phyloP scores from a whole-genome alignment of 2,888 invertebrate genomes.

The Tenthredo livida region DNA sequence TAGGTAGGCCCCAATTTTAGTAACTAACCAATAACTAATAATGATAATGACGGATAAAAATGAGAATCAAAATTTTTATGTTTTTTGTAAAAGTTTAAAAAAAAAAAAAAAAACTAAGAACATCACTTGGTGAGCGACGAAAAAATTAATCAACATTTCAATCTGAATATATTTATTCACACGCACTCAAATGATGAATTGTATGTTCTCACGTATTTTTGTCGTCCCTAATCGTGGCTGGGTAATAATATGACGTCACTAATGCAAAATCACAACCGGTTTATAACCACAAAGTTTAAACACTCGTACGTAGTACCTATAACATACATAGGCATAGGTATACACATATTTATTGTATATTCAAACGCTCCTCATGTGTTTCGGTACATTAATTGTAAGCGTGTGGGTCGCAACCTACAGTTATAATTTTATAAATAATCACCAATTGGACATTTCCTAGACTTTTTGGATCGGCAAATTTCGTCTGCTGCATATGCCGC shows the following conservation, averaged over 20 bases:
- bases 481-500: slow-evolving; percentile 10
- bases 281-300: slow-evolving; percentile 54
- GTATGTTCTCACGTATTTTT: slow-evolving; percentile 62
- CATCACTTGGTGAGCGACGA: not conserved
- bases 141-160: not conserved
- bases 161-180: not conserved
- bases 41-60: not conserved
- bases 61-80: not conserved
- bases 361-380: not conserved
- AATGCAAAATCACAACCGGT: slow-evolving; percentile 76
- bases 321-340: not conserved
- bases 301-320: not conserved
- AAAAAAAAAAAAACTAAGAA: not conserved
- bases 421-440: slow-evolving; percentile 19
- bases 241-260: slow-evolving; percentile 75
- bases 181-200: slow-evolving; percentile 12
- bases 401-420: slow-evolving; percentile 29
- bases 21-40: not conserved
- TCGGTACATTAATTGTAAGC: not conserved
- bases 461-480: not conserved
- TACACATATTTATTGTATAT: not conserved
- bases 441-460: slow-evolving; percentile 1
- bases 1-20: not conserved
- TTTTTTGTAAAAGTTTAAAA: not conserved
- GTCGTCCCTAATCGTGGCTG: slow-evolving; percentile 67